These are phyloP conservation scores for Palythoa heliodiscus DNA, from an alignment of 92 coral and sea anemone species.

Conservation along the genomic window DNA sequence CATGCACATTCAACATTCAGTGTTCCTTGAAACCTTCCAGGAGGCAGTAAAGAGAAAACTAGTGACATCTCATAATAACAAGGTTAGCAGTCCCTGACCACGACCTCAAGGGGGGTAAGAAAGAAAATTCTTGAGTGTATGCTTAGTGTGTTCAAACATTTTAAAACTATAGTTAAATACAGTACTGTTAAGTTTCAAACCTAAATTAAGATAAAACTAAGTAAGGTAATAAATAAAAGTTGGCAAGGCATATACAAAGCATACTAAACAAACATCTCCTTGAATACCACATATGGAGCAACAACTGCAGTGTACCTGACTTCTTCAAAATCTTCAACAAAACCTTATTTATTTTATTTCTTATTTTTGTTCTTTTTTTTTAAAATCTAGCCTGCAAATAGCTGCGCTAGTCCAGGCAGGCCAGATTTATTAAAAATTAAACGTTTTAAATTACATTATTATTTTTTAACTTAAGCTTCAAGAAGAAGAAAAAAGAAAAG, in stretches of 20 bases:
- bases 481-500: no score
- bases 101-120: background rate
- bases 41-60: conserved; percentile 21
- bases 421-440: no score
- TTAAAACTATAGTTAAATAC: background rate
- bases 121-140: background rate
- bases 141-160: conserved; percentile 1
- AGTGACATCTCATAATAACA: conserved; percentile 15
- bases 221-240: background rate
- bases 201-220: background rate
- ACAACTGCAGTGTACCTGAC: conserved; percentile 33
- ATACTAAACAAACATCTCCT: conserved; percentile 19
- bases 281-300: conserved; percentile 26
- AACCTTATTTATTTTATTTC: no score
- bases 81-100: conserved; percentile 22
- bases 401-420: no score
- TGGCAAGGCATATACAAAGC: conserved; percentile 1
- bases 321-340: conserved; percentile 11
- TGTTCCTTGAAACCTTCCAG: conserved; percentile 38
- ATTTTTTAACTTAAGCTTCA: no score
- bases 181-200: background rate
- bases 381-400: no score
- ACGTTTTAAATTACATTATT: no score
- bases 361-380: no score
- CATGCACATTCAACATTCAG: conserved; percentile 41